phyloP scores from a whole-genome alignment of 2,113 vertebrate genomes.

The Lucifuga dentata region DNA sequence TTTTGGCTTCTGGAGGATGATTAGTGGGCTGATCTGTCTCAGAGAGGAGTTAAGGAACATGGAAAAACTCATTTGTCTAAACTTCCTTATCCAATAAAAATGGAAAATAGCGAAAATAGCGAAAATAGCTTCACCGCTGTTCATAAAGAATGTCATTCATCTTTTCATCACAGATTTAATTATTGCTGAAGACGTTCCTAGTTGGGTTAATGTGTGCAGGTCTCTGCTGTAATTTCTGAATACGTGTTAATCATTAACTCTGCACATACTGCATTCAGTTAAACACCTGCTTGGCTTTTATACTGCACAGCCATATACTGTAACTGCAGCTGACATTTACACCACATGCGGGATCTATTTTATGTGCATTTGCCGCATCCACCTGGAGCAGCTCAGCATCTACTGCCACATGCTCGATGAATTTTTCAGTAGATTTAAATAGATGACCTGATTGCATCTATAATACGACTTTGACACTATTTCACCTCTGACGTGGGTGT shows the following conservation, averaged over 20 bases:
- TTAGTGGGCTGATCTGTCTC: background rate
- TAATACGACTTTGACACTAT: conserved; percentile 5
- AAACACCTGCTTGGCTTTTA: conserved; percentile 11
- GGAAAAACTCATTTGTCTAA: background rate
- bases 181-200: too few relatives aligned
- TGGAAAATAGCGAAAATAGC: background rate
- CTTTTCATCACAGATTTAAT: too few relatives aligned
- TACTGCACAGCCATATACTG: background rate
- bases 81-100: background rate
- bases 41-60: background rate
- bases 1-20: background rate
- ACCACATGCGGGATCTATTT: conserved; percentile 4
- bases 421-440: conserved; percentile 28
- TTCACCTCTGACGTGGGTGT: background rate
- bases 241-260: conserved; percentile 69
- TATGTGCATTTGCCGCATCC: background rate
- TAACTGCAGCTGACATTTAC: background rate
- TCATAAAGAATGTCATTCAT: background rate
- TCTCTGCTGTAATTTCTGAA: conserved; percentile 43
- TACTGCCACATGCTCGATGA: too few relatives aligned
- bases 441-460: conserved; percentile 13
- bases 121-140: background rate
- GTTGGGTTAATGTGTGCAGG: conserved; percentile 66
- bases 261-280: conserved; percentile 6
- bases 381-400: background rate